Evolutionary conservation across 2,888 invertebrate species (phyloP).

Genomic region (Caenorhabditis sulstoni): DNA sequence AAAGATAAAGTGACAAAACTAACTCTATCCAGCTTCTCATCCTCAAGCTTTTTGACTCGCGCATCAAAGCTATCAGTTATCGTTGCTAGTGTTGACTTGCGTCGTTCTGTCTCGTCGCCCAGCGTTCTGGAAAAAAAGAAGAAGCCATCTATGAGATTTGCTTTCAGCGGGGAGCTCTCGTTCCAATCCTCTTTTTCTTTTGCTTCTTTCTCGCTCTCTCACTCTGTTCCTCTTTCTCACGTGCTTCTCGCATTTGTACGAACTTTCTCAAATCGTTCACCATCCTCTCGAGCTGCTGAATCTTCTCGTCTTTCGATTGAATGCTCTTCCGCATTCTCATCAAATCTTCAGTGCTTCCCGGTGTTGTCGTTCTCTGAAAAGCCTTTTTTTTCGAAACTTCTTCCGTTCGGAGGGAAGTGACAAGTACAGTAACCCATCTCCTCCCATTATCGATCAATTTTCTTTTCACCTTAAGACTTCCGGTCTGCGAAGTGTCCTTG

Average conservation of each 20-base stretch:
- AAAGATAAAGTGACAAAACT: no score
- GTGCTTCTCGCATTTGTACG: background rate
- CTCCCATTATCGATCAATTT: constrained; percentile 12
- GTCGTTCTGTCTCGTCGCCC: constrained; percentile 63
- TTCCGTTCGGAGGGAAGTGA: background rate
- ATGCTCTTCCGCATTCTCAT: constrained; percentile 70
- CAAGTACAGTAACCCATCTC: background rate
- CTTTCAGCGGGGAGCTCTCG: no score
- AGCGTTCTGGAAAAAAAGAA: constrained; percentile 51
- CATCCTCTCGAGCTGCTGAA: constrained; percentile 73
- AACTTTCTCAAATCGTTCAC: constrained; percentile 71
- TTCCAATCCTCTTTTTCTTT: background rate
- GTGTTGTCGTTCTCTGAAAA: constrained; percentile 48
- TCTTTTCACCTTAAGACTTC: constrained; percentile 61
- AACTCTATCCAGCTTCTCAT: constrained; percentile 57
- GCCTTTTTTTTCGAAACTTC: no score
- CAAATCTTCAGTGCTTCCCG: constrained; percentile 64
- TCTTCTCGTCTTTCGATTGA: constrained; percentile 75
- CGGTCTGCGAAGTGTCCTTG: constrained; percentile 64
- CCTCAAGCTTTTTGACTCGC: constrained; percentile 60
- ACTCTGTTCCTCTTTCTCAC: background rate
- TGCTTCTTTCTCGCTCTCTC: background rate
- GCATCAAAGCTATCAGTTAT: constrained; percentile 63
- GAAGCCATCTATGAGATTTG: background rate
- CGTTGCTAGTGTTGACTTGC: constrained; percentile 58